Percentiles rank a stretch among this genome's conserved stretches.
Conservation (phyloP, 2,888 invertebrate species). For the Adelognathus sp. region DNA sequence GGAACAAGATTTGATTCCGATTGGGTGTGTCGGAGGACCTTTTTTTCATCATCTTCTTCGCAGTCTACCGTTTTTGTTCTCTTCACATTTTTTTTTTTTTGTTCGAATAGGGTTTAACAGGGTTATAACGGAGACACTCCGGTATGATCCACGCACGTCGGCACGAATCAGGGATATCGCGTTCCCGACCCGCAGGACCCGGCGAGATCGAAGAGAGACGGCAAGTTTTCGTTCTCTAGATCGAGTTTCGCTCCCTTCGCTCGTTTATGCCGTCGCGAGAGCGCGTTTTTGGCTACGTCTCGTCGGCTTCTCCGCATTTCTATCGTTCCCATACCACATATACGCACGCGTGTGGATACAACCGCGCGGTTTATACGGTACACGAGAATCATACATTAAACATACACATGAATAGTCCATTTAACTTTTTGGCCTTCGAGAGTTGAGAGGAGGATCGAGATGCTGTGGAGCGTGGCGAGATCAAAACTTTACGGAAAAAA, state of each 20-base stretch:
- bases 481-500: constrained; percentile 34
- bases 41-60: constrained; percentile 51
- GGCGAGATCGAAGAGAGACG: constrained; percentile 6
- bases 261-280: constrained; percentile 45
- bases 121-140: constrained; percentile 71
- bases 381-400: constrained; percentile 49
- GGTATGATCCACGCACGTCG: constrained; percentile 77
- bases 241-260: constrained; percentile 50
- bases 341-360: not conserved
- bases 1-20: constrained; percentile 71
- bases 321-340: constrained; percentile 3
- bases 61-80: constrained; percentile 15
- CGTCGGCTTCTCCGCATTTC: constrained; percentile 35
- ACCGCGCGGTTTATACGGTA: not conserved
- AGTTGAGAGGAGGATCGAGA: not conserved
- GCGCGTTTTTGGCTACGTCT: constrained; percentile 45
- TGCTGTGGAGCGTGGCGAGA: constrained; percentile 11
- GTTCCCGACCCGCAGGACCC: constrained; percentile 72
- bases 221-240: constrained; percentile 42
- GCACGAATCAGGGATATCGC: constrained; percentile 79
- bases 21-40: constrained; percentile 61
- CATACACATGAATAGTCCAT: constrained; percentile 50
- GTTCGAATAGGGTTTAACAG: constrained; percentile 63
- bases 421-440: constrained; percentile 61
- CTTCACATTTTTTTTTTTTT: constrained; percentile 17